These are phyloP conservation scores for Bombus waltoni DNA, from an alignment of 1,140 invertebrate genomes.

Conservation along the genomic window DNA sequence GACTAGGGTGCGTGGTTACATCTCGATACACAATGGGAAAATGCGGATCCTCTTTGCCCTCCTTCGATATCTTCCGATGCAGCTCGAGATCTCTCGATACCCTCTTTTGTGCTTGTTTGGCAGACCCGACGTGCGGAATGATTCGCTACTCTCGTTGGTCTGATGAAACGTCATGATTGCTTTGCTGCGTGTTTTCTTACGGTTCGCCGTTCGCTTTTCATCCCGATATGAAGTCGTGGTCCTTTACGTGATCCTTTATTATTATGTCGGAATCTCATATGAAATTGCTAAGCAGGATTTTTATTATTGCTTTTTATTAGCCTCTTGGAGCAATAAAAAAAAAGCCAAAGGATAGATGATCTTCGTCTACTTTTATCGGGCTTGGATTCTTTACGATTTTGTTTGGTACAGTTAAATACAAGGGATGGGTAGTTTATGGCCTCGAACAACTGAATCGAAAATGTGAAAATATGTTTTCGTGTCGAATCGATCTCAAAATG, in stretches of 20 bases:
- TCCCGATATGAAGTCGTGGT: neutral
- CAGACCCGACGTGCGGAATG: constrained; percentile 32
- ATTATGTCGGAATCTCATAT: neutral
- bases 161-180: constrained; percentile 47
- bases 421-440: too few relatives aligned
- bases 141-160: constrained; percentile 10
- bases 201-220: neutral
- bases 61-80: constrained; percentile 41
- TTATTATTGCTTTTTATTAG: neutral
- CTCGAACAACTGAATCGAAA: neutral
- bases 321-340: neutral
- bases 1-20: constrained; percentile 16
- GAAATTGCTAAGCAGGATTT: neutral
- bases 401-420: neutral
- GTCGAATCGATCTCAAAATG: neutral
- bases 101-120: constrained; percentile 31
- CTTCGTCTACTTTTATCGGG: neutral
- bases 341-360: neutral
- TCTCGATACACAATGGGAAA: constrained; percentile 53
- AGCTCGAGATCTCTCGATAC: constrained; percentile 26
- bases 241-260: too few relatives aligned
- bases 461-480: too few relatives aligned
- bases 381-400: neutral
- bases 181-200: constrained; percentile 1
- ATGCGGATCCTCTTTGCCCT: constrained; percentile 52